Evolutionary conservation across 2,113 vertebrate genomes (phyloP).

Genomic region (Lepus americanus): DNA sequence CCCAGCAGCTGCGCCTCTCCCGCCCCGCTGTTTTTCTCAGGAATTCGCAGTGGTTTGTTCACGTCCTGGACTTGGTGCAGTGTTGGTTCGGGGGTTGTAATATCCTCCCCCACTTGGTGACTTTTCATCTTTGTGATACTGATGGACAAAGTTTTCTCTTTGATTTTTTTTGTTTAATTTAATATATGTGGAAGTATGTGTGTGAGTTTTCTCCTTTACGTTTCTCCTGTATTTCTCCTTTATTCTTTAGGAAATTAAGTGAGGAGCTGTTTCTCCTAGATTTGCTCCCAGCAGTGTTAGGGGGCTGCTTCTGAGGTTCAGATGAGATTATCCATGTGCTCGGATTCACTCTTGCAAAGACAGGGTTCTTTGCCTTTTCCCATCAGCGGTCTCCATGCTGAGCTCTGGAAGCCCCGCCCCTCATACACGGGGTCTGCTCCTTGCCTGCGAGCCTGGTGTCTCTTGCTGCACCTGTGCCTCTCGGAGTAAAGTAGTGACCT

Average conservation of each 20-base stretch:
- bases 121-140: neutral
- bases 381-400: neutral
- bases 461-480: neutral
- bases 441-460: neutral
- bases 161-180: neutral
- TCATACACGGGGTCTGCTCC: neutral
- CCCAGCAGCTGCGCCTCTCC: neutral
- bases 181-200: neutral
- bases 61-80: neutral
- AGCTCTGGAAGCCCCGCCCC: too few species aligned
- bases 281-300: neutral
- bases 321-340: neutral
- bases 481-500: neutral
- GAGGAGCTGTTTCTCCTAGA: neutral
- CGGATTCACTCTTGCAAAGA: neutral
- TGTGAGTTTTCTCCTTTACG: neutral
- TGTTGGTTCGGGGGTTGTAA: neutral
- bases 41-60: neutral
- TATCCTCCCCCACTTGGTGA: neutral
- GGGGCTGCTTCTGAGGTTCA: neutral
- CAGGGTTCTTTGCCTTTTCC: neutral
- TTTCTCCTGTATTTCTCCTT: neutral
- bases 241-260: neutral
- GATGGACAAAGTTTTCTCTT: neutral
- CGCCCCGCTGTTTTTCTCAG: neutral